A percentile compares a stretch with the other conserved stretches of the same genome.
Evolutionary conservation across 37 sponge, comb jelly and placozoan genomes (phyloP).

Genomic region (Cliona cf. orientalis): DNA sequence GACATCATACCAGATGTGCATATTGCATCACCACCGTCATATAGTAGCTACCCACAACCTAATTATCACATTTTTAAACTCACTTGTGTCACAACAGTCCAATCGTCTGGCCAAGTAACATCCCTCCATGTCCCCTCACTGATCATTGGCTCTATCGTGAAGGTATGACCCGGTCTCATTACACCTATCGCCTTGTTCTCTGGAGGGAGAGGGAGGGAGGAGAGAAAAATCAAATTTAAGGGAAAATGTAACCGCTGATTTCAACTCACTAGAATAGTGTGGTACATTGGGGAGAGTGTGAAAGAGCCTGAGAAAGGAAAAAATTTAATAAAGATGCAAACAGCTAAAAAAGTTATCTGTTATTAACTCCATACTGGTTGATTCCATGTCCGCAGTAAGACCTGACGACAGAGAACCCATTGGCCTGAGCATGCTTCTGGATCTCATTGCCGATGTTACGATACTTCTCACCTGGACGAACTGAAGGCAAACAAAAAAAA

Average conservation of each 20-base stretch:
- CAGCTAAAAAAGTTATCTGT: too few relatives aligned
- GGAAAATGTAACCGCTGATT: neutral
- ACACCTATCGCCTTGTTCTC: constrained; percentile 96
- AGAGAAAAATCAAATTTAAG: neutral
- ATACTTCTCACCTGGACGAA: constrained; percentile 87
- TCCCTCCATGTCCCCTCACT: constrained; percentile 90
- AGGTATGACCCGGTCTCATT: constrained; percentile 95
- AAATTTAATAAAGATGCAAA: too few relatives aligned
- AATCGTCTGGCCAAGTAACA: constrained; percentile 93
- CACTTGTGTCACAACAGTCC: constrained; percentile 90
- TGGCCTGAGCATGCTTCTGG: constrained; percentile 79
- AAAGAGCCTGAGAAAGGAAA: constrained; percentile 63
- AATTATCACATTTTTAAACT: too few relatives aligned
- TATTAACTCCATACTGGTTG: constrained; percentile 66
- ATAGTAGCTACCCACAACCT: too few relatives aligned
- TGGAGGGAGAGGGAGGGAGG: constrained; percentile 6
- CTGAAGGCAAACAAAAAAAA: constrained; percentile 57
- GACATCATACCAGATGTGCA: too few relatives aligned
- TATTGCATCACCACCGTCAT: too few relatives aligned
- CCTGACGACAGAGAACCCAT: constrained; percentile 87
- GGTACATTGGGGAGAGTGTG: constrained; percentile 94
- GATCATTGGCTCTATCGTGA: constrained; percentile 99
- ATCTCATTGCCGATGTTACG: constrained; percentile 91
- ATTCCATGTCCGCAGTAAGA: constrained; percentile 98
- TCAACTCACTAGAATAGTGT: constrained; percentile 88